Percentiles rank a stretch among this genome's conserved stretches.
phyloP scores from a whole-genome alignment of 37 sponge, comb jelly and placozoan species.

The Agelas oroides region DNA sequence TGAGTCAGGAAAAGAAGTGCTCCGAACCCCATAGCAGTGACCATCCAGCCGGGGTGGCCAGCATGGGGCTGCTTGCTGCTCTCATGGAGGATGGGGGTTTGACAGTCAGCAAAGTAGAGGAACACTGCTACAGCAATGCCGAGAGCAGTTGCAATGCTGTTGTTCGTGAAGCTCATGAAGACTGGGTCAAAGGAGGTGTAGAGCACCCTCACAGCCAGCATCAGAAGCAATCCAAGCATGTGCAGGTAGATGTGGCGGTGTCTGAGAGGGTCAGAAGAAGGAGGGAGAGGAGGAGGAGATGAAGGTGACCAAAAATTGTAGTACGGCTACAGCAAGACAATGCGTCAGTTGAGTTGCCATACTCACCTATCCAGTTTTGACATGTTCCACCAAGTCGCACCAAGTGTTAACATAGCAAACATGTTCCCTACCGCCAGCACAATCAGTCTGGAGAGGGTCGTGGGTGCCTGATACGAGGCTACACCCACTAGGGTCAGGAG shows the following conservation, averaged over 20 bases:
- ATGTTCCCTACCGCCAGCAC: constrained; percentile 45
- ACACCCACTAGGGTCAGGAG: constrained; percentile 36
- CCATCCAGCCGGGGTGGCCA: constrained; percentile 18
- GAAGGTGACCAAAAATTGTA: too few species aligned
- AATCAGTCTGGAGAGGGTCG: constrained; percentile 8
- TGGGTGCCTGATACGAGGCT: constrained; percentile 62
- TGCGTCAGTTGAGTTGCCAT: too few species aligned
- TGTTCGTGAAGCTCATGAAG: constrained; percentile 20
- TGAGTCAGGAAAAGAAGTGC: constrained; percentile 60
- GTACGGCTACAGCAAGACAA: too few species aligned
- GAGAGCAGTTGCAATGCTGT: constrained; percentile 19
- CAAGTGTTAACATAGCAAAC: constrained; percentile 37
- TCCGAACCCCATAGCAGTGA: constrained; percentile 48
- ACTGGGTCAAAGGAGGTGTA: constrained; percentile 45
- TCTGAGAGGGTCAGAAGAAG: constrained; percentile 6
- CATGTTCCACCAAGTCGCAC: constrained; percentile 40
- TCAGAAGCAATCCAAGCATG: constrained; percentile 56
- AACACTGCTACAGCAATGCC: constrained; percentile 7
- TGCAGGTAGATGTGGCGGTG: constrained; percentile 55
- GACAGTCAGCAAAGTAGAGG: constrained; percentile 23
- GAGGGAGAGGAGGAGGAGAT: neutral
- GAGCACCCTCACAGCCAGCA: constrained; percentile 60
- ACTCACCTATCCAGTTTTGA: constrained; percentile 64
- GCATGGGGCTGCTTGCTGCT: neutral
- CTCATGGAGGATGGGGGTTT: constrained; percentile 13